Conservation (phyloP, 2,797 vertebrate species). For the Spheniscus humboldti region DNA sequence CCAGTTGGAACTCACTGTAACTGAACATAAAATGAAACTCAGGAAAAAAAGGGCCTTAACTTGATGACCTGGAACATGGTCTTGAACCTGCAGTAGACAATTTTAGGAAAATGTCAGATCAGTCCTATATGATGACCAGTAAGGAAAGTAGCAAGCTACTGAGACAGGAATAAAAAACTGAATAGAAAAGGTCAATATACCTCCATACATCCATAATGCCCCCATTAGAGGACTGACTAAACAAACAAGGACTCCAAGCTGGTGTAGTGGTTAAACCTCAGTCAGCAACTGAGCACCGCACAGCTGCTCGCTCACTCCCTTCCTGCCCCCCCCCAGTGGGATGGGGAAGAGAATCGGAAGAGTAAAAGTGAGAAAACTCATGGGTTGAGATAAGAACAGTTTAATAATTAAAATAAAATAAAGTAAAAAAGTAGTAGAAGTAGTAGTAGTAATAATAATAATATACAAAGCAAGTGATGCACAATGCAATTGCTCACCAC, state of each 20-base stretch:
- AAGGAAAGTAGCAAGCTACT: not conserved
- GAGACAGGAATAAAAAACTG: not conserved
- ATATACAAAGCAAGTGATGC: too few species aligned
- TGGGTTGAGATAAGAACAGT: too few species aligned
- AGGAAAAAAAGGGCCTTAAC: not conserved
- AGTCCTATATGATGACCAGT: not conserved
- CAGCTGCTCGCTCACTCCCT: too few species aligned
- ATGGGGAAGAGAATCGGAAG: too few species aligned
- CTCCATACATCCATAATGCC: not conserved
- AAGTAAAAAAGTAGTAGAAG: too few species aligned
- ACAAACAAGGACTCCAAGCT: not conserved
- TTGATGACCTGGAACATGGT: not conserved
- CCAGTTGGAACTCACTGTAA: not conserved
- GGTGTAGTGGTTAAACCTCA: too few species aligned
- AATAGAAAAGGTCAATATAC: not conserved
- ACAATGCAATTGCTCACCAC: too few species aligned
- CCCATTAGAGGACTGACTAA: not conserved
- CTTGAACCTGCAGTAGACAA: not conserved
- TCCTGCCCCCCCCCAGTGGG: too few species aligned
- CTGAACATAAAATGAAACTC: not conserved
- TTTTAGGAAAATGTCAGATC: not conserved
- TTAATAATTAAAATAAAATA: too few species aligned
- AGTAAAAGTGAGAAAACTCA: too few species aligned
- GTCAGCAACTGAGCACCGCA: too few species aligned
- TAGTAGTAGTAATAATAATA: too few species aligned